Evolutionary conservation across 2,113 vertebrate species (phyloP).

Genomic region (Leptocoma aspasia): DNA sequence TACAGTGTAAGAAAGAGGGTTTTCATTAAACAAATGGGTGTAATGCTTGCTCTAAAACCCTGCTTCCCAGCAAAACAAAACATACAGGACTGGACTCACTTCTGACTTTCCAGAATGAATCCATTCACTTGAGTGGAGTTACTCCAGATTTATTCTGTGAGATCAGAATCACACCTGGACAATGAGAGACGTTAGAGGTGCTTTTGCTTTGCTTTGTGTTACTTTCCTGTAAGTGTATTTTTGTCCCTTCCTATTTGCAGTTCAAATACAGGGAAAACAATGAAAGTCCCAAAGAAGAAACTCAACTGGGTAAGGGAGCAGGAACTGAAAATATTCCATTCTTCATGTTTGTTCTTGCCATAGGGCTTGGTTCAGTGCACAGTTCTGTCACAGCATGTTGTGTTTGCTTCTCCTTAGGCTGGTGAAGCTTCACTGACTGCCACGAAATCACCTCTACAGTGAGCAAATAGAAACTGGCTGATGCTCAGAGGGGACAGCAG

Average conservation of each 20-base stretch:
- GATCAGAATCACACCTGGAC: background rate
- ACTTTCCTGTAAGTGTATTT: background rate
- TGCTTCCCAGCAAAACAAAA: slow-evolving; percentile 47
- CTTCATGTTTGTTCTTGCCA: slow-evolving; percentile 17
- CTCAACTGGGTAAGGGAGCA: background rate
- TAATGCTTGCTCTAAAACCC: background rate
- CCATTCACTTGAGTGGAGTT: background rate
- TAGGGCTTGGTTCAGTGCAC: background rate
- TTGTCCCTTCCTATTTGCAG: background rate
- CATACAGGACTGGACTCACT: background rate
- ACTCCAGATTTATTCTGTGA: background rate
- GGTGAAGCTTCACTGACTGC: background rate
- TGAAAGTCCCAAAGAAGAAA: background rate
- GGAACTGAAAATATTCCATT: slow-evolving; percentile 18
- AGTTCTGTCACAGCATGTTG: background rate
- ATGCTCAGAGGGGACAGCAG: background rate
- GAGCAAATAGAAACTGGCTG: background rate
- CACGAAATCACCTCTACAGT: background rate
- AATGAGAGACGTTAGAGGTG: background rate
- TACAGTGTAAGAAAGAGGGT: slow-evolving; percentile 37
- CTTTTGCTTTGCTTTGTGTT: background rate
- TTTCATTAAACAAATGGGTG: slow-evolving; percentile 46
- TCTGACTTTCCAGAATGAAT: slow-evolving; percentile 15
- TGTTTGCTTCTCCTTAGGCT: background rate
- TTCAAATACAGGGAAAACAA: slow-evolving; percentile 12